Percentiles rank a stretch among this genome's conserved stretches.
These are phyloP conservation scores for Cosmorhoe ocellata DNA, from an alignment of 2,888 invertebrate genomes.

Conservation along the genomic window DNA sequence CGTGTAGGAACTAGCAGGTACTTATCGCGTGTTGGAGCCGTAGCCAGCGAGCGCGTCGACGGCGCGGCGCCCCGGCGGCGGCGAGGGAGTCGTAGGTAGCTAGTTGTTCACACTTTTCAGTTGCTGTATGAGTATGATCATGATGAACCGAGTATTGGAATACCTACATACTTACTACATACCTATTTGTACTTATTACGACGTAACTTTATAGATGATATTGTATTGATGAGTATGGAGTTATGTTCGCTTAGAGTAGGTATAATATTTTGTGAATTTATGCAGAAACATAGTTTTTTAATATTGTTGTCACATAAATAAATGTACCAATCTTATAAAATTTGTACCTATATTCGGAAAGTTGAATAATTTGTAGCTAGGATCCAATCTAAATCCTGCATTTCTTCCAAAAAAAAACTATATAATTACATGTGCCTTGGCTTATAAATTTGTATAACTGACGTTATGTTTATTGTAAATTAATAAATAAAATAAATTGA, in stretches of 20 bases:
- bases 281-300: conserved; percentile 82
- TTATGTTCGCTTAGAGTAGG: conserved; percentile 81
- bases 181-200: conserved; percentile 74
- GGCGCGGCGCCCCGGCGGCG: no score
- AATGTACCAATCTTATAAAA: conserved; percentile 81
- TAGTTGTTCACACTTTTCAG: conserved; percentile 21
- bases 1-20: conserved; percentile 34
- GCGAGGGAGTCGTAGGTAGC: conserved; percentile 17
- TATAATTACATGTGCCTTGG: conserved; percentile 79
- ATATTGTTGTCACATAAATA: conserved; percentile 81
- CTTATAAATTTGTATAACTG: conserved; percentile 71
- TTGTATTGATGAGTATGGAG: conserved; percentile 70
- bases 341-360: conserved; percentile 82
- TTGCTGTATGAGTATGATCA: conserved; percentile 26
- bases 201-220: conserved; percentile 76
- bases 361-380: conserved; percentile 81
- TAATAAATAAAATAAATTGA: conserved; percentile 47
- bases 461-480: conserved; percentile 66
- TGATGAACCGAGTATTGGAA: conserved; percentile 42
- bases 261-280: conserved; percentile 80
- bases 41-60: conserved; percentile 15
- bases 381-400: conserved; percentile 79
- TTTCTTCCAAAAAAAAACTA: conserved; percentile 72
- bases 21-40: conserved; percentile 21
- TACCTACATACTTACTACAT: conserved; percentile 51